Evolutionary conservation across 2,888 invertebrate species (phyloP).

Genomic region (Dryocosmus kuriphilus): DNA sequence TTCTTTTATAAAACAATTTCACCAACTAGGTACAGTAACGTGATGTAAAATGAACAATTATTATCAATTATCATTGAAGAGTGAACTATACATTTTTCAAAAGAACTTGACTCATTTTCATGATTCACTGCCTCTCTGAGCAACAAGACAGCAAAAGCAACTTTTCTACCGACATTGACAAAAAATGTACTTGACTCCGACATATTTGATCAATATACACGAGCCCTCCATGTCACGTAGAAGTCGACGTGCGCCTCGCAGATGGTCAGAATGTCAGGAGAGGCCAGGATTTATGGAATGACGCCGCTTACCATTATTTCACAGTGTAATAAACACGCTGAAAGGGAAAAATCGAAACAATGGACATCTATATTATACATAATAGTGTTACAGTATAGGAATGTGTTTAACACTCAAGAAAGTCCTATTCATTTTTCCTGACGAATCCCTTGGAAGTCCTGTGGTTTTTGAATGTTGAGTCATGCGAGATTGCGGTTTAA

Average conservation of each 20-base stretch:
- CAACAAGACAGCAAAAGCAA: not conserved
- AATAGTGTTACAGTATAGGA: not conserved
- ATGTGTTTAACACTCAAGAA: not conserved
- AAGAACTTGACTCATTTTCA: not conserved
- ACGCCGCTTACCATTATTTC: not conserved
- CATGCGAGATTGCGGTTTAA: not conserved
- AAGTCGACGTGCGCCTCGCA: slow-evolving; percentile 22
- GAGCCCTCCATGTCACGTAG: slow-evolving; percentile 9
- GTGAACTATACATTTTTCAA: not conserved
- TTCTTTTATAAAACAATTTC: too few relatives aligned
- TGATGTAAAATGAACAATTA: not conserved
- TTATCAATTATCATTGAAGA: too few relatives aligned
- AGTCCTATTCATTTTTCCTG: slow-evolving; percentile 4
- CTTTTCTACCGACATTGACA: not conserved
- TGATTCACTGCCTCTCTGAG: not conserved
- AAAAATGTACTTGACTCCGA: not conserved
- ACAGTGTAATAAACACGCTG: not conserved
- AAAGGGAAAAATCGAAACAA: not conserved
- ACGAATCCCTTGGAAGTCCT: slow-evolving; percentile 13
- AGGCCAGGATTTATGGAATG: slow-evolving; percentile 18
- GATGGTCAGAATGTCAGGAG: slow-evolving; percentile 20
- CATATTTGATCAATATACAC: not conserved
- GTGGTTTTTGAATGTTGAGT: not conserved
- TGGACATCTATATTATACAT: not conserved
- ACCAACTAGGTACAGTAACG: too few relatives aligned